Base-by-base conservation (phyloP, 2,888 invertebrate genomes). In the Alviniconcha strummeri region DNA sequence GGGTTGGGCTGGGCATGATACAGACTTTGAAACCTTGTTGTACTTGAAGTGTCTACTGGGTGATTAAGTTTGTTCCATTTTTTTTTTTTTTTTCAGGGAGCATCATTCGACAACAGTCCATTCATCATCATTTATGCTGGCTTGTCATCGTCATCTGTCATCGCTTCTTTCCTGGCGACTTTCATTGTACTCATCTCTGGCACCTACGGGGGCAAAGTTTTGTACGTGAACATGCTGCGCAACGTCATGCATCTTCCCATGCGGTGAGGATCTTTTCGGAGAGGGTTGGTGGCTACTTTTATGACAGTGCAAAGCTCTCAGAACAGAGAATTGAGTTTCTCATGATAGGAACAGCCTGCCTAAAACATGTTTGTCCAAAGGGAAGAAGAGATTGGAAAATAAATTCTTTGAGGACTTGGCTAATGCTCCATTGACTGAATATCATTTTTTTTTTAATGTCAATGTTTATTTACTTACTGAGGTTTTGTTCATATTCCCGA, bases 241-340 rank as follows among this genome's bases (percentile, higher is more conserved):
- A 95, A 96, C 86, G 94, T 96, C 85, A 94, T 97, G 86, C 95
- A 95, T 90, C 96, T 96, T 88, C 96, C 96, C 64, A 95, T 96
- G 87, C 91, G 92, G 93, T 93, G 86, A 85, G 89, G 80, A 36
- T 64, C 36, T 11, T 75, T 56, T 6, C 5, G 67, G 36, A 36
- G 17, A 56, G 56, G 3, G 71, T n/a, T n/a, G 9, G 69, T 17
- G 69, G 7, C 17, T 69, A 6, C n/a, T 15, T 69, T 6, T 69
- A 7, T 69, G 17, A 17, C 17, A 1, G 69, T 56, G 56, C 36
- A 36, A 36, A 36, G 36, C 36, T 36, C 36, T 36, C 36, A 36
- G 36, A 36, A 36, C 36, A 36, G 36, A 36, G 36, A 36, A 64
- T 64, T 4, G 64, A 64, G 64, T 15, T 15, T 64, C 15, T 64